These are phyloP conservation scores for Drosophila nr. perissopoda DNA, from an alignment of 2,888 invertebrate species.

Conservation along the genomic window DNA sequence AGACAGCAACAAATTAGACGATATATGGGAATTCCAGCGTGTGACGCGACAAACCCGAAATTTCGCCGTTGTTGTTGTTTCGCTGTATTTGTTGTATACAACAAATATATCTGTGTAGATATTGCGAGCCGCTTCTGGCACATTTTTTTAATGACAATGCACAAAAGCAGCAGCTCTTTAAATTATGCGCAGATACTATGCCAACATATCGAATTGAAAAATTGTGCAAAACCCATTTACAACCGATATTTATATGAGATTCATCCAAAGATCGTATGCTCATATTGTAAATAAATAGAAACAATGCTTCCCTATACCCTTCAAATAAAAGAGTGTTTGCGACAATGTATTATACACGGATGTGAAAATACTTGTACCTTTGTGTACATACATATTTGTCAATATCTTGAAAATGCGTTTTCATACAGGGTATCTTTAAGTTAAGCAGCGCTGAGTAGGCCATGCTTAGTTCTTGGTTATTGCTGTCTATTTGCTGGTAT, in stretches of 20 bases:
- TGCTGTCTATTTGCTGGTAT: slow-evolving; percentile 29
- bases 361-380: not conserved
- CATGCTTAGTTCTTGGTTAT: slow-evolving; percentile 13
- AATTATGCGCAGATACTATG: slow-evolving; percentile 49
- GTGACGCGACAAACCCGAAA: slow-evolving; percentile 77
- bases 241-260: slow-evolving; percentile 41
- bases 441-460: slow-evolving; percentile 12
- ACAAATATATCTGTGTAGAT: slow-evolving; percentile 27
- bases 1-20: slow-evolving; percentile 73
- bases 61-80: slow-evolving; percentile 34
- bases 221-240: slow-evolving; percentile 52
- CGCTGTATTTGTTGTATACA: slow-evolving; percentile 12
- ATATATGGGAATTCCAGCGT: slow-evolving; percentile 80
- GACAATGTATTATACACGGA: not conserved
- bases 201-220: slow-evolving; percentile 52
- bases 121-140: slow-evolving; percentile 69
- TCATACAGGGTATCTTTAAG: slow-evolving; percentile 28
- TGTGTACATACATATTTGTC: not conserved
- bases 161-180: slow-evolving; percentile 56
- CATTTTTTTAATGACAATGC: slow-evolving; percentile 81
- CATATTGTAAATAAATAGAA: slow-evolving; percentile 10
- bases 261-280: slow-evolving; percentile 16
- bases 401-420: not conserved
- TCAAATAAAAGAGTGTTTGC: not conserved
- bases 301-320: slow-evolving; percentile 25